Evolutionary conservation across 2,888 invertebrate genomes (phyloP), one percentile per base, ranked within the genome.

Genomic region (Morpho deidamia): DNA sequence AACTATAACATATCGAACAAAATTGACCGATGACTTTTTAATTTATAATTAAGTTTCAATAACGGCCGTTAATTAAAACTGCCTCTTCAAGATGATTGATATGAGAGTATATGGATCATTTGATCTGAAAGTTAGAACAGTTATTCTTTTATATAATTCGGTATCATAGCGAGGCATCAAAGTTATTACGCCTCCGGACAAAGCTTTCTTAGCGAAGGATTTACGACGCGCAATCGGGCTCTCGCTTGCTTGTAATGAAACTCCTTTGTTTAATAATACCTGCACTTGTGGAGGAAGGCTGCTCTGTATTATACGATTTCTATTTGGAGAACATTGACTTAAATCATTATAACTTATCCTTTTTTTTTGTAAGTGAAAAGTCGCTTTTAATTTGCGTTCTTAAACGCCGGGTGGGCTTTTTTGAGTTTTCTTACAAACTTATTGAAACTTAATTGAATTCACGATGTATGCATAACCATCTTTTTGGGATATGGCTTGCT

Each of bases 81-180:
- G 34, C 45, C 43, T 46, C 14, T 51, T 55, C 48, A 35, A 52
- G 47, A 56, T 60, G 58, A 63, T 59, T 62, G 53, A 61, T 60
- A 56, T 14, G 47, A 55, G 41, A 51, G 48, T 55, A 43, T 44
- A 56, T 43, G 45, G 46, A 55, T 12, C 11, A 39, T 47, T 52
- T 10, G 45, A 42, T 11, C 42, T 44, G 23, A 40, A 23, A 14
- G 23, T 37, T 43, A 11, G 49, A 56, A 59, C 61, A 60, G 55
- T 64, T 59, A 65, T 64, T 62, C 55, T 63, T 65, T 58, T 58
- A 54, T 64, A 64, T 55, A 59, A 61, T 63, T 60, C 47, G 50
- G 59, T 67, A 71, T 71, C 71, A 56, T 56, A 56, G 55, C 53
- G 57, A 58, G 56, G 58, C 60, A 68, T 67, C 66, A 49, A 52